Evolutionary conservation across 2,888 invertebrate species (phyloP).

Genomic region (Hydriomena furcata): DNA sequence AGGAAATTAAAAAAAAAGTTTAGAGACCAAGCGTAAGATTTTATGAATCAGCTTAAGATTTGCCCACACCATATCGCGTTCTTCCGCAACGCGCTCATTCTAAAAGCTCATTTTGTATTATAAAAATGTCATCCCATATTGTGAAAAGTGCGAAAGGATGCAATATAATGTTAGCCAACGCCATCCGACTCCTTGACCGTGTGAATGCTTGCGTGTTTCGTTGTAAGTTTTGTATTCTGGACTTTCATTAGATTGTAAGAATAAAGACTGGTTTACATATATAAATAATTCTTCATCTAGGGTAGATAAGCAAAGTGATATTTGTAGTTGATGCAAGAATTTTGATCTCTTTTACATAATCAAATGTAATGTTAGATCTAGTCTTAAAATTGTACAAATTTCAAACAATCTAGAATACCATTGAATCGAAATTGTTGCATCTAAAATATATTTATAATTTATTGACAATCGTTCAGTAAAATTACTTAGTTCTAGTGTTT

Average conservation of each 20-base stretch:
- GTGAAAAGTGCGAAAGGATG: too few species aligned
- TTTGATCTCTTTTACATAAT: conserved; percentile 15
- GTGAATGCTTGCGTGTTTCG: conserved; percentile 30
- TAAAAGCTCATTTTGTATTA: too few species aligned
- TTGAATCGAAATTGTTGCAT: conserved; percentile 9
- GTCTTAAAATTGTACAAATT: conserved; percentile 4
- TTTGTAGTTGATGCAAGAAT: conserved; percentile 23
- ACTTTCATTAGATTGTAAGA: conserved; percentile 48
- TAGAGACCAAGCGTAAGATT: too few species aligned
- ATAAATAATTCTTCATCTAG: conserved; percentile 54
- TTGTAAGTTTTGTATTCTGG: conserved; percentile 31
- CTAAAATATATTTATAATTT: background rate
- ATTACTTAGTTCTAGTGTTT: too few species aligned
- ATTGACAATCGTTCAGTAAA: too few species aligned
- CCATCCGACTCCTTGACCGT: conserved; percentile 5
- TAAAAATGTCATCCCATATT: too few species aligned
- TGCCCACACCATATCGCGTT: too few species aligned
- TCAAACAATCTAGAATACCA: too few species aligned
- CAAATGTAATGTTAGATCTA: conserved; percentile 13
- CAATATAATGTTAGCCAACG: too few species aligned
- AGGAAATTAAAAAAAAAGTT: too few species aligned
- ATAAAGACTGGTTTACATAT: conserved; percentile 73
- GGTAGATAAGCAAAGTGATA: conserved; percentile 33
- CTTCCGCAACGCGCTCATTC: too few species aligned
- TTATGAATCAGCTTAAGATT: too few species aligned